Evolutionary conservation across 2,797 vertebrate genomes (phyloP).

Genomic region (Myiotriccus ornatus): DNA sequence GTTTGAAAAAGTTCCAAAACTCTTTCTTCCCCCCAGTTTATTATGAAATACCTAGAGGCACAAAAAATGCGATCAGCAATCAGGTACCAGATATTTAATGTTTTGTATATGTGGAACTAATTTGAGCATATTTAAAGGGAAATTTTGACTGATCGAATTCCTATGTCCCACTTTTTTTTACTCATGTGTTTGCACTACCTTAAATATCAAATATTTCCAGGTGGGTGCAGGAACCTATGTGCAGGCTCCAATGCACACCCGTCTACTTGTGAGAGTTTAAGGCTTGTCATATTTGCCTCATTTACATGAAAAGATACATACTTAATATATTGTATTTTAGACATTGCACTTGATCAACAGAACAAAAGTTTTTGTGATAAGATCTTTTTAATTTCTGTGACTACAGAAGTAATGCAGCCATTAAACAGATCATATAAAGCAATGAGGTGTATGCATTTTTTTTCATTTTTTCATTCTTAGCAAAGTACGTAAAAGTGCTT

Average conservation of each 20-base stretch:
- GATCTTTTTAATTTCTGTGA: background rate
- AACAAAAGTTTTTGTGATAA: background rate
- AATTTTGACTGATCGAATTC: background rate
- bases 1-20: background rate
- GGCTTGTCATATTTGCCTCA: background rate
- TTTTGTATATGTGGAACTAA: background rate
- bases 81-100: background rate
- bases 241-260: background rate
- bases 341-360: background rate
- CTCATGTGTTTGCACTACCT: background rate
- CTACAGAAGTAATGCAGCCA: background rate
- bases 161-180: background rate
- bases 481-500: background rate
- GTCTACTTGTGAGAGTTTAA: background rate
- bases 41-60: background rate
- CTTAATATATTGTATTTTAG: background rate
- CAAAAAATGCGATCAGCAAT: background rate
- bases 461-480: background rate
- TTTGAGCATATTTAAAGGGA: background rate
- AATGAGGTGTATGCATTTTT: background rate
- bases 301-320: background rate
- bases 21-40: background rate
- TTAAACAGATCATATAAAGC: background rate
- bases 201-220: background rate
- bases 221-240: background rate